phyloP scores from a whole-genome alignment of 2,113 vertebrate genomes.

The Sinocyclocheilus grahami region DNA sequence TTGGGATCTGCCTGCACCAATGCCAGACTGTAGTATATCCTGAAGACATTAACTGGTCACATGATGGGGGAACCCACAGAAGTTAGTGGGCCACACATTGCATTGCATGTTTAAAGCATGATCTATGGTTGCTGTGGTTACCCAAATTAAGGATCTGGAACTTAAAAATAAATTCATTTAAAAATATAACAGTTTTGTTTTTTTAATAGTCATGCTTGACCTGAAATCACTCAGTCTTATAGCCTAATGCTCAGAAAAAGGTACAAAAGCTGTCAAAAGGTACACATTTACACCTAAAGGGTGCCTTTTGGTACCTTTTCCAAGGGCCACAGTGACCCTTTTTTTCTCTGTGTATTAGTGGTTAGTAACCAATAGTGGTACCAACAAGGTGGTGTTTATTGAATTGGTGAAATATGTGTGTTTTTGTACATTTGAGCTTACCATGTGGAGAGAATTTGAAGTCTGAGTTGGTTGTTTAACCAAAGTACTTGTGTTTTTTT shows the following conservation, averaged over 20 bases:
- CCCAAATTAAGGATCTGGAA: neutral
- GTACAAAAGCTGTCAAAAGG: neutral
- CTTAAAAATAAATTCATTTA: neutral
- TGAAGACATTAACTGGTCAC: slow-evolving; percentile 24
- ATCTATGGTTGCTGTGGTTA: neutral
- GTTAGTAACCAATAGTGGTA: neutral
- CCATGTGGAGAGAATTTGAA: neutral
- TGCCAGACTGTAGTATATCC: neutral
- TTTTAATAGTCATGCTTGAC: neutral
- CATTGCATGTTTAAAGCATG: slow-evolving; percentile 21
- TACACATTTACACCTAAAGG: neutral
- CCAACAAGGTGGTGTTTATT: neutral
- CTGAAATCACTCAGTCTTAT: neutral
- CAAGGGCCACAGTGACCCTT: too few relatives aligned
- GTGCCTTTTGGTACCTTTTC: neutral
- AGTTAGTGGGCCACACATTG: neutral
- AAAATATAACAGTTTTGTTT: neutral
- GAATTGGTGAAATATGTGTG: neutral
- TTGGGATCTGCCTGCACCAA: neutral
- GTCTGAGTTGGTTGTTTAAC: neutral
- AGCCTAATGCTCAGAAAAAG: neutral
- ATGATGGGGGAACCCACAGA: slow-evolving; percentile 19
- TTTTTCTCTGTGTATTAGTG: neutral
- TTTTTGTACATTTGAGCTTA: neutral
- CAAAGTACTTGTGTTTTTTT: neutral